Evolutionary conservation across 2,888 invertebrate species (phyloP), one percentile per base, ranked within the genome.

Genomic region (Seira sanloemensis): DNA sequence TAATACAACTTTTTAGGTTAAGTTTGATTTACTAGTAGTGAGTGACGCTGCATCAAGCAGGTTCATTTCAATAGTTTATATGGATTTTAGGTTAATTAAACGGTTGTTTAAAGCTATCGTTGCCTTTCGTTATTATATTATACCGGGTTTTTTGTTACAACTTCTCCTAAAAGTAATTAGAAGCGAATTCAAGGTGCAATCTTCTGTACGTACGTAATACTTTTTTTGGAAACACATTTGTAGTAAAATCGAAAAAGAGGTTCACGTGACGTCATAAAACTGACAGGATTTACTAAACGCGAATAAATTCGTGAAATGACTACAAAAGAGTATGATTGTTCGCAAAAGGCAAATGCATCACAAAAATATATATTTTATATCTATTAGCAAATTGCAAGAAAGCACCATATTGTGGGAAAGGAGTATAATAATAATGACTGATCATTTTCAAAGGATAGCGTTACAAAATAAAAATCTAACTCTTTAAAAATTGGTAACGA

Each of bases 11-110:
- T 58, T 5, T n/a, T 12, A 9, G 4, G 58, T 58, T 2, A 5
- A 16, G 23, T 21, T 21, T 24, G 66, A 7, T 58, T 4, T 5
- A 12, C 4, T 58, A 58, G n/a, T n/a, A n/a, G 7, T 66, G 19
- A 21, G 23, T 21, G 21, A 66, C 23, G 16, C 76, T 76, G 76
- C 76, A 68, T 76, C 76, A 76, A 76, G 76, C 76, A 76, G 76
- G 74, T 62, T 74, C 54, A 24, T 37, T 21, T 54, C 7, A 37
- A 9, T 37, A 37, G 37, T 9, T 37, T 37, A 37, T 12, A 9
- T 37, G 37, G 5, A 12, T 37, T 37, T 37, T 37, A 37, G 37
- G 5, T 37, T 37, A 12, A 12, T 5, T 37, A 12, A n/a, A n/a
- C n/a, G n/a, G n/a, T n/a, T 37, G 37, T 37, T 37, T 5, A 9